Evolutionary conservation across 2,113 vertebrate species (phyloP).

Genomic region (Myotis brandtii): DNA sequence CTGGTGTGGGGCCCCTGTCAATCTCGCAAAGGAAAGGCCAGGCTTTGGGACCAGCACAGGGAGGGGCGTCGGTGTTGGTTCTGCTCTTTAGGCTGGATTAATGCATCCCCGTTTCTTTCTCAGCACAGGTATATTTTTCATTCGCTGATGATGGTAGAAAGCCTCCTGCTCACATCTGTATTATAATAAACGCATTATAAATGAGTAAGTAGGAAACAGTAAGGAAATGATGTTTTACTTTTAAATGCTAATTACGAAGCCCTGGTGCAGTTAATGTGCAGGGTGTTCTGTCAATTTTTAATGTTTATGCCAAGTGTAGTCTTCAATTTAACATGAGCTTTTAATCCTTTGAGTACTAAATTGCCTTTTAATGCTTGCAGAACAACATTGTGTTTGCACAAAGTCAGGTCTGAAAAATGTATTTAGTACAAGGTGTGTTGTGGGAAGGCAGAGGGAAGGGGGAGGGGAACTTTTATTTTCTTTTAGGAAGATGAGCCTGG

Average conservation of each 20-base stretch:
- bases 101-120: conserved; percentile 66
- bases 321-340: conserved; percentile 99
- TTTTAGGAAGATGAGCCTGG: conserved; percentile 69
- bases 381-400: conserved; percentile 94
- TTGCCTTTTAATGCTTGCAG: conserved; percentile 96
- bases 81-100: conserved; percentile 76
- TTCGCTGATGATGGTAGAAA: conserved; percentile 81
- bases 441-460: conserved; percentile 67
- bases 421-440: conserved; percentile 87
- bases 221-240: conserved; percentile 93
- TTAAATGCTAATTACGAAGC: conserved; percentile 93
- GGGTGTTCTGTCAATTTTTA: conserved; percentile 96
- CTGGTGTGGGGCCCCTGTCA: conserved; percentile 20
- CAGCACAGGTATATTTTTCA: conserved; percentile 74
- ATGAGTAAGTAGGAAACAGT: conserved; percentile 91
- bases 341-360: conserved; percentile 98
- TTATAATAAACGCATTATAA: conserved; percentile 93
- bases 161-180: conserved; percentile 84
- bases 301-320: conserved; percentile 96
- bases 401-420: conserved; percentile 94
- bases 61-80: conserved; percentile 58
- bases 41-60: conserved; percentile 61
- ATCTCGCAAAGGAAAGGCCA: conserved; percentile 47
- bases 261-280: conserved; percentile 93
- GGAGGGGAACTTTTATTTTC: conserved; percentile 29